Evolutionary conservation across 2,113 vertebrate species (phyloP), one percentile per base, ranked within the genome.

Genomic region (Bagarius yarrelli): DNA sequence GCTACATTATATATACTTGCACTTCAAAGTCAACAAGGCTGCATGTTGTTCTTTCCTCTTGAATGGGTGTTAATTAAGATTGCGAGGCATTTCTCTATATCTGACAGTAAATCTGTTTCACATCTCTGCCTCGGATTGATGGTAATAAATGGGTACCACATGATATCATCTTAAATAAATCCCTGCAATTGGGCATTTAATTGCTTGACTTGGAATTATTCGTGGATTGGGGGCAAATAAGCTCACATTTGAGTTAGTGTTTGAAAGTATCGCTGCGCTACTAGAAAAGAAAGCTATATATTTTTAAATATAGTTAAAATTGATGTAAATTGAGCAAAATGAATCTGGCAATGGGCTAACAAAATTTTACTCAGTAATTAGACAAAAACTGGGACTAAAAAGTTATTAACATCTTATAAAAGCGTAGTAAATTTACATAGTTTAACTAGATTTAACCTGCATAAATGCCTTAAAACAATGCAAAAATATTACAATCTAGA

Each of bases 61-160:
- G 74, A 36, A 34, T 61, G 13, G 30, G 40, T 44, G 74, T 61
- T 47, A 70, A n/a, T 56, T 18, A 21, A 44, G 76, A 71, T 73
- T 23, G 66, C 75, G 52, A 79, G 60, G 40, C 47, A 55, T 59
- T 67, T 61, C 53, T 70, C 59, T 76, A 11, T 83, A 70, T 80
- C 73, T 70, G 81, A 81, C 85, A n/a, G 87, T 87, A 88, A 76
- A 90, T 91, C 89, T 81, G 82, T 87, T 81, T 81, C 70, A 50
- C 25, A 23, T 80, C 53, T 27, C 81, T 83, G 83, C 86, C 83
- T 83, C 78, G 76, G 79, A 79, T 78, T 87, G 81, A 90, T 88
- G 83, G 75, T 86, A 87, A 90, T 90, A 81, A 85, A 86, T 89
- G 80, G 86, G 87, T 86, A 77, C 83, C 81, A 79, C 84, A 84